Base-by-base conservation (phyloP, 2,113 vertebrate species). In the Scopus umbretta region DNA sequence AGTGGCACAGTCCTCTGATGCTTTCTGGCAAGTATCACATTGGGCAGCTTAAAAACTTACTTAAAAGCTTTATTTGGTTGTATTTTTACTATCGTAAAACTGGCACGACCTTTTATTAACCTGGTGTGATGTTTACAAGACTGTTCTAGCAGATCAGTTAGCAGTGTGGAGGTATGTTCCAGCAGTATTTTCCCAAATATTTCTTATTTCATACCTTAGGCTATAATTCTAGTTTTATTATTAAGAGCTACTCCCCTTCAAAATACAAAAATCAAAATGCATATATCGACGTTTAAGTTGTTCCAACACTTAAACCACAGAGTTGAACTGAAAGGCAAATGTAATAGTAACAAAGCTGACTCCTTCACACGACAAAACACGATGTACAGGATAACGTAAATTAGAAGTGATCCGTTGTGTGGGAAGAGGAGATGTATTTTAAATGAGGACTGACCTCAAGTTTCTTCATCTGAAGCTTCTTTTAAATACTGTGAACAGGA, bases 91-190 rank as follows among this genome's bases (percentile, higher is more conserved):
- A 63, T 42, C 42, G 66, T 66, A 73, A 86, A 94, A 59, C 72
- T 88, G 91, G 80, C 86, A 73, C 12, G 2, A 73, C 22, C 42
- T 94, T 93, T 95, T 88, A 95, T 90, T 93, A 92, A 83, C 59
- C 68, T 58, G 11, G 40, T 86, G 92, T 62, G 76, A 80, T 49
- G 34, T 90, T 91, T 94, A 92, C 53, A 92, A 86, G 72, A 40
- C 25, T 56, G 8, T 56, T 86, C 67, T 62, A 83, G 25, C 50
- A 90, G 68, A 74, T 78, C 42, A 83, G 63, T 83, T 83, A 58
- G 70, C 63, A 66, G 50, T 13, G 22, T 16, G 16, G n/a, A 90
- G 47, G 62, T 59, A 79, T 0, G 2, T 79, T 89, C 67, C 66
- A 79, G 55, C 6, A 67, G 11, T 32, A 66, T 86, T 80, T 88